These are phyloP conservation scores for Xestoiulus laeticollis DNA, from an alignment of 2,888 invertebrate genomes.

Conservation along the genomic window DNA sequence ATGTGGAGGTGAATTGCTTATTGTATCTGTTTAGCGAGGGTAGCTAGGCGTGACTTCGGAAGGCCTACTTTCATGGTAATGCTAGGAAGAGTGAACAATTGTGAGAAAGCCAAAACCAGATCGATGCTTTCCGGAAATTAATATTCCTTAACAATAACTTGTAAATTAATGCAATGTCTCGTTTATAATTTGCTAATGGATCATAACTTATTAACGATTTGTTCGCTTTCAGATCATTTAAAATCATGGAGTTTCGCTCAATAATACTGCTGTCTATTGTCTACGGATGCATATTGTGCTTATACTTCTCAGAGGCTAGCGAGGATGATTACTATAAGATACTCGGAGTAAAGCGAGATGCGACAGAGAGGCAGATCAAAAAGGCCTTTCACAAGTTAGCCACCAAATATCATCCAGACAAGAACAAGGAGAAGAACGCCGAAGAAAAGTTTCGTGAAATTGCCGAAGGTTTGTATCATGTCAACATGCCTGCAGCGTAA, in stretches of 20 bases:
- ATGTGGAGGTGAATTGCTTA: not conserved
- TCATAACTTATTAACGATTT: not conserved
- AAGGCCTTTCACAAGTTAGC: slow-evolving; percentile 68
- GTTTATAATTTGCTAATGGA: not conserved
- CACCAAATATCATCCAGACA: slow-evolving; percentile 68
- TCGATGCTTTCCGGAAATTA: not conserved
- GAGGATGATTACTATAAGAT: slow-evolving; percentile 66
- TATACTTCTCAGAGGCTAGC: not conserved
- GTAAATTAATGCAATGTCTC: not conserved
- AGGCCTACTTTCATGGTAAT: not conserved
- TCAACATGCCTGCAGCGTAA: not conserved
- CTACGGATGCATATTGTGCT: not conserved
- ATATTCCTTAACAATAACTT: not conserved
- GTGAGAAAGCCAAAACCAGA: not conserved
- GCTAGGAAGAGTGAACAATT: not conserved
- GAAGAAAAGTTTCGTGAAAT: slow-evolving; percentile 68
- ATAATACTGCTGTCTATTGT: not conserved
- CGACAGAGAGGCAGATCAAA: slow-evolving; percentile 67
- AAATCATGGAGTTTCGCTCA: not conserved
- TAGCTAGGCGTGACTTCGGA: not conserved
- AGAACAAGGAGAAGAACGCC: slow-evolving; percentile 66
- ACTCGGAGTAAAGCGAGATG: slow-evolving; percentile 65
- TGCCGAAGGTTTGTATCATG: slow-evolving; percentile 64
- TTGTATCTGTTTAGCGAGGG: not conserved
- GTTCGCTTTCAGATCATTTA: not conserved